Base-by-base conservation (phyloP, 2,113 vertebrate genomes). In the Hydrolagus affinis region DNA sequence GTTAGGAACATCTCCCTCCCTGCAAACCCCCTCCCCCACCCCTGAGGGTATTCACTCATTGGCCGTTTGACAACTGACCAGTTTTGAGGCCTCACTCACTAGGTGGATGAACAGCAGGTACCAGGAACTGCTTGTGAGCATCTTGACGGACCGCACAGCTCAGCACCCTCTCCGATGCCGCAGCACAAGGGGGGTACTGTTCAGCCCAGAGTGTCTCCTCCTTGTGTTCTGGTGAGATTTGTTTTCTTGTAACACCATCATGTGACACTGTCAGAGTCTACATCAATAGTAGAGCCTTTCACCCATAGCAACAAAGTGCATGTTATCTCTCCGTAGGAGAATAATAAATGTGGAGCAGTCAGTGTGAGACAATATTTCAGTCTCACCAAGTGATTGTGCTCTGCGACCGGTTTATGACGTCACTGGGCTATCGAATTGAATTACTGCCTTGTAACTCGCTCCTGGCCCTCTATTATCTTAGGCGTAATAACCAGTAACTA, bases 401-500 rank as follows among this genome's bases (percentile, higher is more conserved):
- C 73, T 44, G 44, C 44, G 9, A 57, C 30, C 77, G 19, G 3
- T 30, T 11, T 68, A 28, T 83, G 62, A 83, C 60, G 3, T 83
- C 62, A 32, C 59, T 28, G 30, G 15, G 4, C 56, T 32, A 75
- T 32, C 56, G 73, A 28, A 32, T 83, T 83, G 78, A 83, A 83
- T 83, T 83, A 30, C 66, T 83, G 78, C 62, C 66, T 32, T 83
- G 66, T 83, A 83, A 44, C 44, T 44, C 44, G 44, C 44, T 44
- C 44, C 44, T 44, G 44, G 44, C 44, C 44, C 66, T 83, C 23
- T 62, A 83, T 68, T 83, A 32, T 64, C 64, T 28, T 66, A 83
- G 64, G 78, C 32, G 60, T 28, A 83, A 83, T 68, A 83, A 66
- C 62, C 32, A 83, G 66, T 83, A 83, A 83, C 28, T 64, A 64